Evolutionary conservation across 2,888 invertebrate genomes (phyloP).

Genomic region (Phlogophora meticulosa): DNA sequence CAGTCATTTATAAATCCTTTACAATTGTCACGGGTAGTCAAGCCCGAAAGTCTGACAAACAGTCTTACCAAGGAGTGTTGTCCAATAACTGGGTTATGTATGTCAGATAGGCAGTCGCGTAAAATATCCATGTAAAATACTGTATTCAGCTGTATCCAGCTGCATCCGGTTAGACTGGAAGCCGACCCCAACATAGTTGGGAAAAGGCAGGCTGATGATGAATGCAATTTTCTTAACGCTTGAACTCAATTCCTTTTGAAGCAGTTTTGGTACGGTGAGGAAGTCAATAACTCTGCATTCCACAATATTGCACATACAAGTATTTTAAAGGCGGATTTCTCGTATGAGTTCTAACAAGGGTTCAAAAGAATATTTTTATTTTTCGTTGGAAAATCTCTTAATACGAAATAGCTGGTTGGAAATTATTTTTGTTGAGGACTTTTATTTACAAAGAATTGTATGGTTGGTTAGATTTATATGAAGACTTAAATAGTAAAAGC

Average conservation of each 20-base stretch:
- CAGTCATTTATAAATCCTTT: no score
- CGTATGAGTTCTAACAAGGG: not conserved
- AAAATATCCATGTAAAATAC: no score
- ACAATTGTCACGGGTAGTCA: no score
- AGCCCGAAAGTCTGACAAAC: no score
- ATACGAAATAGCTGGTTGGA: not conserved
- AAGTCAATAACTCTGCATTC: constrained; percentile 13
- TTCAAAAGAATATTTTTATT: not conserved
- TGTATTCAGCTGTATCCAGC: no score
- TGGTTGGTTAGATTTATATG: not conserved
- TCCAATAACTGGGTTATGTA: no score
- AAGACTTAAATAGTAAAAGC: not conserved
- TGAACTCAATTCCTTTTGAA: not conserved
- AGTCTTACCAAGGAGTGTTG: no score
- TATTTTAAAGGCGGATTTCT: constrained; percentile 4
- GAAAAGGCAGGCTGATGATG: no score
- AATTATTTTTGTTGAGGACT: constrained; percentile 1
- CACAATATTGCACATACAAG: not conserved
- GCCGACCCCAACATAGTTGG: no score
- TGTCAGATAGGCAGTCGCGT: no score
- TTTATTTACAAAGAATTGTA: not conserved
- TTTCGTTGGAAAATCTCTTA: not conserved
- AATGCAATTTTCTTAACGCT: not conserved
- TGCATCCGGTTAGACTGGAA: no score
- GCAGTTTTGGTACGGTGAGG: no score